Base-by-base conservation (phyloP, 92 coral and sea anemone genomes). In the Meandrina meandrites region DNA sequence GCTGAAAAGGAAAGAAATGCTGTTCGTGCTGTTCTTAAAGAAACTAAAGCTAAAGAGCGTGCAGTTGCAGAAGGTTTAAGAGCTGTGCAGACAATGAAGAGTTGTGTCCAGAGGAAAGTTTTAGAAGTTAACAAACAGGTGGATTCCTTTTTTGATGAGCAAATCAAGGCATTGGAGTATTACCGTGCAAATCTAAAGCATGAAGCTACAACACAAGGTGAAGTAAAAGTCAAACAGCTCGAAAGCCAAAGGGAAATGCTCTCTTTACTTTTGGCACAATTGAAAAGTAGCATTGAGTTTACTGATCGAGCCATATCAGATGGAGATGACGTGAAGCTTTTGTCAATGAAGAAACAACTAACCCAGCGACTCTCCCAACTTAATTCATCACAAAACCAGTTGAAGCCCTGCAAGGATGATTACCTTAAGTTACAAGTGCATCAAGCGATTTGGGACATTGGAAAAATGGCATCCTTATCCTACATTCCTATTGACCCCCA, bases 281-380 rank as follows among this genome's bases (percentile, higher is more conserved):
- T 93, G 67, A 83, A 57, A 68, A 94, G 92, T 68, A 71, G 92
- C 62, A 76, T 94, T 32, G 92, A 85, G 1, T 90, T 90, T 24
- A 75, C 93, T 45, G 85, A 90, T 31, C 79, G 67, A 5, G 89
- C 89, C 11, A 70, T 92, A 21, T 67, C 83, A 15, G 80, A 70
- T 56, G 90, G 89, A 16, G 88, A 86, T 42, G 91, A 90, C 54
- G 75, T 67, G 14, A 76, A 90, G 73, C 84, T 93, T 53, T 32
- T 93, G 64, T 53, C 89, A n/a, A 32, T 88, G 88, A 89, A 93
- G 48, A 79, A 54, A 16, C 71, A 72, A 62, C 89, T 93, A 31
- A 42, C 75, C 34, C 83, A 88, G 32, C 80, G 88, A 67, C 85
- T 93, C n/a, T 17, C 74, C 30, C 77, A 90, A 48, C 91, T 87